Evolutionary conservation across 2,888 invertebrate species (phyloP), one percentile per base, ranked within the genome.

Genomic region (Phaedon cochleariae): DNA sequence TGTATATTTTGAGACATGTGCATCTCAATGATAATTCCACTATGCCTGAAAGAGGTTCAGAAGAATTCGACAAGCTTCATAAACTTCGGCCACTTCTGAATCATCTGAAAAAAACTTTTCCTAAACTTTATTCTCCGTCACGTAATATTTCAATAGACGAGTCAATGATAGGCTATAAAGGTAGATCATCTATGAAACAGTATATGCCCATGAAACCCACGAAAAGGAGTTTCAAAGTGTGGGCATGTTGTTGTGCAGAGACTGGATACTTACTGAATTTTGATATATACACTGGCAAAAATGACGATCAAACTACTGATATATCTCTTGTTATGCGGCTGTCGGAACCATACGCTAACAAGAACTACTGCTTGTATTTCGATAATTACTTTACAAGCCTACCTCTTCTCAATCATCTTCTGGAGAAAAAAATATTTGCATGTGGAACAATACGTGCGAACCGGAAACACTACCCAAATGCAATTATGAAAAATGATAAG

Each of bases 21-120:
- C 73, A 74, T 60, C n/a, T 72, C 9, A 73, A 72, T 54, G 71
- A 73, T 51, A 73, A 73, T 54, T 52, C 59, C 57, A 31, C 49
- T 41, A 63, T 64, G 67, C 69, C 70, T 59, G 18, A 46, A 20
- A 46, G 49, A 45, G 51, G 26, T 1, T 17, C 52, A 18, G 41
- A 4, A 1, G 17, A 67, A 15, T 73, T 54, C 64, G 69, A 73
- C 61, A 65, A 67, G 45, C 64, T 73, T 10, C 71, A 68, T 57
- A 72, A 72, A 49, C 18, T 71, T 21, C 63, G 70, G 12, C 69
- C 69, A 2, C 12, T 72, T 1, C 17, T 69, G 7, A 29, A 53
- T n/a, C 41, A 61, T 17, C 29, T 61, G n/a, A 20, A 37, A 48
- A 31, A 37, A 20, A 57, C 48, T 57, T 57, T 46, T 48, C 51